Evolutionary conservation across 2,888 invertebrate genomes (phyloP), one percentile per base, ranked within the genome.

Genomic region (Cryptocephalus moraei): DNA sequence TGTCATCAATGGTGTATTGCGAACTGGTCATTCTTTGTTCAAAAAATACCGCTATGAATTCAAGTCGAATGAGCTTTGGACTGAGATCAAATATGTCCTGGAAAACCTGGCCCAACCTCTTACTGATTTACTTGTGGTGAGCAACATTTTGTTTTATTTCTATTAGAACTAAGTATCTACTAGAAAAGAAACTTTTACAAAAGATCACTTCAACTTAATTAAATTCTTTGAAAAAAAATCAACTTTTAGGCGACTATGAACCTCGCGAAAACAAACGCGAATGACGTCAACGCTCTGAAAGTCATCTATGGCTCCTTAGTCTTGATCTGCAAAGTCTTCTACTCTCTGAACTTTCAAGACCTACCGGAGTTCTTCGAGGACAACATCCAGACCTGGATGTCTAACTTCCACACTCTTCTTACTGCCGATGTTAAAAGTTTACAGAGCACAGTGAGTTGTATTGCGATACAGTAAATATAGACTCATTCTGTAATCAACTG

Each of bases 361-460:
- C 73, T 99, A 57, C 99, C 99, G 0, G 99, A 99, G 73, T 96
- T 91, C 74, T 99, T 99, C 68, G 99, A 99, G 71, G 97, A 99
- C 67, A 94, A 96, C 68, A 94, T 99, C 86, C 75, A 76, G 14
- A 79, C 78, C 0, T 99, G 99, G 97, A 97, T 99, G 95, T 79
- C 81, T 0, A 82, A 91, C 62, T 88, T 97, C 59, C 82, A 91
- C 44, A 80, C 79, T 32, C 74, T 99, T 33, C 75, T 99, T 33
- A 85, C 81, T 48, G 75, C 77, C 0, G 84, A 93, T 68, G 87
- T 91, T 36, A 81, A 84, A 1, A 74, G 81, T 32, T 73, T 95
- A 50, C 81, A 84, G 61, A 84, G 84, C 44, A 36, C 32, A 38
- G 6, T 32, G 10, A 39, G 12, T 36, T 14, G 39, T 9, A 43